Evolutionary conservation across 2,113 vertebrate species (phyloP), one percentile per base, ranked within the genome.

Genomic region (Todiramphus chloris): DNA sequence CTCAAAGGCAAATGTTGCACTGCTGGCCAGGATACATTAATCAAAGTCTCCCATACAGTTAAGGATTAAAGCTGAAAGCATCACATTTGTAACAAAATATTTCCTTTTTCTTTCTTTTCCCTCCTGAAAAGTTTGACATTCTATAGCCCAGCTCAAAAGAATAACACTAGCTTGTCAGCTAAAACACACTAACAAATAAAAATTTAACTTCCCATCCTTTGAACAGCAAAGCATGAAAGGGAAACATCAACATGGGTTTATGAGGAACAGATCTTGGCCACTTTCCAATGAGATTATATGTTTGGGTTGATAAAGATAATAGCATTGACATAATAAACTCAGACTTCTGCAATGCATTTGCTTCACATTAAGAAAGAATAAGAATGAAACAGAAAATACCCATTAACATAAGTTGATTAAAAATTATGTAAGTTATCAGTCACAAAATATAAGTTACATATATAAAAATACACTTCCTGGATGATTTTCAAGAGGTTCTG

Each of bases 281-380:
- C 60, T 53, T 72, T 43, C 93, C 80, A 95, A 48, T 8, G 20
- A 74, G 64, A 87, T 48, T 70, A 7, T 58, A 86, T 60, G 73
- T 94, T 91, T 89, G 69, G 64, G 18, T 46, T 92, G 87, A 87
- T 78, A 86, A 84, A 94, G 78, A 82, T 28, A 92, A 89, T 59
- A 89, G 85, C 39, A 63, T 15, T 89, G 64, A 92, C 89, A 92
- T n/a, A 67, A 90, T 63, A 51, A 89, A 78, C 56, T 68, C 83
- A 31, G n/a, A 79, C 75, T 62, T 89, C 91, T 89, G 43, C 63
- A 93, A 79, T 10, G 35, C 28, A 39, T 81, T 83, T 90, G 31
- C 51, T 81, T 77, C 89, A 77, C n/a, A 33, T 77, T 62, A 76
- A 73, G 67, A 48, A 55, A 50, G 39, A 90, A 24, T 28, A 75